Base-by-base conservation (phyloP, 1,140 invertebrate genomes). In the Magallana ariakensis region DNA sequence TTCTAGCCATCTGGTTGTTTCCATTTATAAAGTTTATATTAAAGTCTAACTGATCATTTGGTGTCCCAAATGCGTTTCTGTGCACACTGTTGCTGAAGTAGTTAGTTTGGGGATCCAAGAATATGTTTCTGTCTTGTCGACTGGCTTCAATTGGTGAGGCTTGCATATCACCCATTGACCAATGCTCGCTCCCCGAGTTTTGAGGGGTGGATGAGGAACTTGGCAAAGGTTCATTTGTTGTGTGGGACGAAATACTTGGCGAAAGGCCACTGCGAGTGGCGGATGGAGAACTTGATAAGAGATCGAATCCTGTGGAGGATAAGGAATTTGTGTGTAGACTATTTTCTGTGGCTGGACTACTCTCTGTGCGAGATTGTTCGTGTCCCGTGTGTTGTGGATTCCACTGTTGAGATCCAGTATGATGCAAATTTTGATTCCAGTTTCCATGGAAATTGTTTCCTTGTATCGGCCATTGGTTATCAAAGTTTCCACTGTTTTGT, bases 111-210 rank as follows among this genome's bases (percentile, higher is more conserved):
- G 66, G 66, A 22, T 70, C 66, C 33, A 70, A 8, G 2, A 70
- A 70, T 70, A 70, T 70, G 66, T 70, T 70, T 70, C 33, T 22
- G 33, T 70, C 66, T 8, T 22, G 66, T 70, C 66, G 22, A 33
- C 6, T 70, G 8, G n/a, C 19, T 70, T 70, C 19, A 0, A 26
- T 26, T 70, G 66, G 9, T 11, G 22, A 70, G 13, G 66, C 66
- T 13, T 70, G 66, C 22, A 22, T 70, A 26, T 70, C 7, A 26
- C 66, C 66, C 13, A 19, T 70, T 70, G 19, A 70, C 66, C 66
- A 70, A 10, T 70, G 19, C 11, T 8, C 22, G 66, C 7, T 70
- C 11, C 7, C 22, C 9, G 66, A 11, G 8, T 11, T 19, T 70
- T 70, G 66, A 70, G 13, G 2, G 13, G 11, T 4, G 15, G 13